Base-by-base conservation (phyloP, 2,888 invertebrate species). In the Azorinus chamasolen region DNA sequence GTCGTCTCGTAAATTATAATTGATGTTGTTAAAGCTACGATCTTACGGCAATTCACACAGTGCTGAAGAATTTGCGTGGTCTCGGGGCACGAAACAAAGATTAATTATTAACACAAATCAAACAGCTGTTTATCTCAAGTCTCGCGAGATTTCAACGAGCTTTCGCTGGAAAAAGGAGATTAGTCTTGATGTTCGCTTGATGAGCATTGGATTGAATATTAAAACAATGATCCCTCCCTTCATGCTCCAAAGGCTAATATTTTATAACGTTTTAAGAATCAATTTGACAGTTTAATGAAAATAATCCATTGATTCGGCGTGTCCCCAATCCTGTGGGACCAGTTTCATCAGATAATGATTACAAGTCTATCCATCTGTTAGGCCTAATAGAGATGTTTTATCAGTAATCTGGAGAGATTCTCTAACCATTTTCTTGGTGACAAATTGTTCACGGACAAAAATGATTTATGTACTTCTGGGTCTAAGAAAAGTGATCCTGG, bases 271-370 rank as follows among this genome's bases (percentile, higher is more conserved):
- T 72, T 65, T 63, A 76, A 76, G 79, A 80, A 80, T 80, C 76
- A 80, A 80, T 80, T 80, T 80, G 79, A 80, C 79, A 80, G 75
- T 71, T 80, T 80, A 80, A 80, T 80, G 79, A 76, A 76, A 76
- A 75, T 75, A 80, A 80, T 80, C 72, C 73, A 76, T 80, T 70
- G 72, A 62, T 64, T 64, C 41, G 57, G 50, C 62, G 57, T 58
- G 70, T 54, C 48, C 46, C 53, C 37, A 24, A 70, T 66, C 79
- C 66, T 12, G 18, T 1, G 79, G 79, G 79, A 79, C 53, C 39
- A 22, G 61, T 41, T 48, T 58, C 32, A 74, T 79, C 70, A 45
- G 66, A 68, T 53, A 62, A 54, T 61, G 63, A 71, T 74, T 62
- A 71, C 61, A 20, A 32, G 54, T 45, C 46, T 39, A 74, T 68